Evolutionary conservation across 2,797 vertebrate species (phyloP).

Genomic region (Acrocephalus scirpaceus): DNA sequence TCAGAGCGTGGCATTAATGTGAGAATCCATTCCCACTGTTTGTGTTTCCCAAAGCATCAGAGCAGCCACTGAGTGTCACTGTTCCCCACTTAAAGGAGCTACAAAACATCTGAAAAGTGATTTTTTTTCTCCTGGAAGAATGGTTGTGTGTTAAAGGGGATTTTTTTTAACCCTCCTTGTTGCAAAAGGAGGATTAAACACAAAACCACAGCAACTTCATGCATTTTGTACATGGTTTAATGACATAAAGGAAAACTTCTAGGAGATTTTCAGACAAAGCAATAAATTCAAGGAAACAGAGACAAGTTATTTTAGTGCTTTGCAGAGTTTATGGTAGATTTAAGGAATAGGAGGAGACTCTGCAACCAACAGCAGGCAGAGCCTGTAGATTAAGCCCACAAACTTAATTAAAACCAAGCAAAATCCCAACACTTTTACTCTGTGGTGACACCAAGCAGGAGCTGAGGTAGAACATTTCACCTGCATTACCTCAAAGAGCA

Average conservation of each 20-base stretch:
- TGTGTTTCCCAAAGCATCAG: not conserved
- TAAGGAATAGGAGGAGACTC: not conserved
- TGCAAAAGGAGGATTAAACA: not conserved
- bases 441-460: not conserved
- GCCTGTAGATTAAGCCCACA: not conserved
- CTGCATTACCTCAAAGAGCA: conserved; percentile 87
- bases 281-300: not conserved
- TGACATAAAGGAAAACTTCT: not conserved
- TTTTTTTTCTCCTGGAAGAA: not conserved
- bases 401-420: not conserved
- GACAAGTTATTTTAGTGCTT: not conserved
- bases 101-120: not conserved
- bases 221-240: not conserved
- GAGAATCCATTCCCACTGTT: not conserved
- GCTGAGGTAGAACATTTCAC: not conserved
- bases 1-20: fast-evolving
- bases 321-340: not conserved
- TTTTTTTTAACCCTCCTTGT: not conserved
- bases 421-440: not conserved
- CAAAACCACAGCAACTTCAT: not conserved
- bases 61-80: conserved; percentile 60
- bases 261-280: not conserved
- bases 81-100: not conserved
- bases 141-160: fast-evolving
- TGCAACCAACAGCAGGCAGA: not conserved